Evolutionary conservation across 2,113 vertebrate genomes (phyloP).

Genomic region (Microcebus ravelobensis): DNA sequence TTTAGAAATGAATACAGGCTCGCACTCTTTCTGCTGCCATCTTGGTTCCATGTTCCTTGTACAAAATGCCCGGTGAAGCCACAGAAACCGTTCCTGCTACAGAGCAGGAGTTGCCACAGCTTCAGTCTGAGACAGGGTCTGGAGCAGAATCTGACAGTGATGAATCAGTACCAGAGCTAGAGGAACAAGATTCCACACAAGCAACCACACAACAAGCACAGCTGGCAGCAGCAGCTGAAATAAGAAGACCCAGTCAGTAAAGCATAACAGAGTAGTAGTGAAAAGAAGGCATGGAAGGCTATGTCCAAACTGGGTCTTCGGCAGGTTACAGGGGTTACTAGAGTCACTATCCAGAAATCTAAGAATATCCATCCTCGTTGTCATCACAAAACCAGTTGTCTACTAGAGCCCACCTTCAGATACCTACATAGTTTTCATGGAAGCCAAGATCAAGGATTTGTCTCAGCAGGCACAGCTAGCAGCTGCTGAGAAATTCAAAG

Average conservation of each 20-base stretch:
- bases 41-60: background rate
- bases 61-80: background rate
- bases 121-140: background rate
- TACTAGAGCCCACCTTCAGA: constrained; percentile 99
- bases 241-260: constrained; percentile 99
- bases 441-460: constrained; percentile 99
- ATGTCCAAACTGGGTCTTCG: constrained; percentile 99
- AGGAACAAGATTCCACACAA: constrained; percentile 98
- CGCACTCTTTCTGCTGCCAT: background rate
- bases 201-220: constrained; percentile 97
- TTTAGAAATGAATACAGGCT: background rate
- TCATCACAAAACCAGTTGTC: constrained; percentile 99
- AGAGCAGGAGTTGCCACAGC: background rate
- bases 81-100: background rate
- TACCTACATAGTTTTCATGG: constrained; percentile 98
- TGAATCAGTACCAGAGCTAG: constrained; percentile 98
- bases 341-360: constrained; percentile 98
- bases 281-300: constrained; percentile 99
- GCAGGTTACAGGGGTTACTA: constrained; percentile 98
- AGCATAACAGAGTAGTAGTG: constrained; percentile 99
- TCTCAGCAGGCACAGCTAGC: constrained; percentile 98
- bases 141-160: too few relatives aligned
- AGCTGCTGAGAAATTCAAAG: constrained; percentile 99
- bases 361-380: constrained; percentile 99
- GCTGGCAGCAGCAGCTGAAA: constrained; percentile 98